Base-by-base conservation (phyloP, 2,113 vertebrate genomes). In the Mustelus asterias region DNA sequence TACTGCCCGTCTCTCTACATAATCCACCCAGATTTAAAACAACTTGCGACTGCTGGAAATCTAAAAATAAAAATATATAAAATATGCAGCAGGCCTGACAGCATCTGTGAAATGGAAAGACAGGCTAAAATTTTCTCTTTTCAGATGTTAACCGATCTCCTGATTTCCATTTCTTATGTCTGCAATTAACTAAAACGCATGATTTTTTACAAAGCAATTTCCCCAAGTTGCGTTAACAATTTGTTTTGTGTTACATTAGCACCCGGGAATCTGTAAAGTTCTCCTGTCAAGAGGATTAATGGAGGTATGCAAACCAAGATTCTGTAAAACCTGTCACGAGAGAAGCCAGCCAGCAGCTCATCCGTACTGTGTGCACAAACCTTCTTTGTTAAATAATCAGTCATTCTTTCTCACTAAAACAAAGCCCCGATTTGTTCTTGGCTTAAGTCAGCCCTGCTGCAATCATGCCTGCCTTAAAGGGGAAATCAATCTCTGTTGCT, bases 401-500 rank as follows among this genome's bases (percentile, higher is more conserved):
- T 48, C 41, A 76, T 44, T 95, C 69, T 72, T 95, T 95, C 5
- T 14, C 18, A 18, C 9, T 13, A 72, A 95, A 48, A 95, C 89
- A 95, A 72, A 72, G 69, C 41, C 37, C 44, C 37, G 16, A 33
- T 72, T 95, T 95, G 63, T 95, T 95, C 26, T 2, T 48, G n/a
- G 22, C 37, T 95, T 95, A 95, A 54, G 14, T 72, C 67, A 76
- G 94, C 24, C 69, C 94, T 54, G 94, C 1, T 72, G 69, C 54
- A 72, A 26, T 18, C 41, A 70, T 54, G 33, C 67, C 63, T 33
- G 26, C 67, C 76, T 76, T 76, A 94, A 69, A 33, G 44, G 44
- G 69, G n/a, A n/a, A n/a, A 63, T 93, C 89, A 37, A 93, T 93
- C 60, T 93, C 14, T 26, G 93, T 72, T 44, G 93, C 41, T 93